phyloP scores from a whole-genome alignment of 1,140 invertebrate genomes.

The Zaprionus taronus region DNA sequence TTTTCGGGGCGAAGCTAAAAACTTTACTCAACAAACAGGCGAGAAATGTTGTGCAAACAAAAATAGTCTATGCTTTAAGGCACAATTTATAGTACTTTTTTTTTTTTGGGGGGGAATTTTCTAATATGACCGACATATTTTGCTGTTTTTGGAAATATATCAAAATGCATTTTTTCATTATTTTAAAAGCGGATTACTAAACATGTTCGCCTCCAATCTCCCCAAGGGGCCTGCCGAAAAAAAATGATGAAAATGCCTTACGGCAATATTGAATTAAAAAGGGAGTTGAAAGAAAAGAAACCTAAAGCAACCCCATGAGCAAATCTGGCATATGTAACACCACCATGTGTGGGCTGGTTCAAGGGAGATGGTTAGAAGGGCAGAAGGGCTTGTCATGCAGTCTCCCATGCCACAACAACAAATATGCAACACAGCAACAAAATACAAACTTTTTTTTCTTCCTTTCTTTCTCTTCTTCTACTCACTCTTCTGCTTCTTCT shows the following conservation, averaged over 20 bases:
- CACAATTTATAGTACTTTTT: conserved; percentile 35
- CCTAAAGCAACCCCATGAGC: conserved; percentile 16
- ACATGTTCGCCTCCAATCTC: conserved; percentile 8
- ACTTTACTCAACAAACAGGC: not conserved
- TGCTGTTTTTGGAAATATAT: conserved; percentile 22
- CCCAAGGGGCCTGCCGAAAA: conserved; percentile 33
- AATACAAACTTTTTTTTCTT: conserved; percentile 48
- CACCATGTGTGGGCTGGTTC: not conserved
- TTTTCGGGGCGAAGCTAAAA: not conserved
- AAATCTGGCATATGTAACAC: conserved; percentile 18
- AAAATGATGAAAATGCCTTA: conserved; percentile 51
- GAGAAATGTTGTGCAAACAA: not conserved
- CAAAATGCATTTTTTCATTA: conserved; percentile 62
- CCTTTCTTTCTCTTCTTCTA: not conserved
- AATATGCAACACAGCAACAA: conserved; percentile 78
- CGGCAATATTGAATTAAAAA: conserved; percentile 68
- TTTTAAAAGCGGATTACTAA: conserved; percentile 77
- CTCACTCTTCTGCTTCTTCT: not conserved
- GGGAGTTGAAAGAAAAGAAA: conserved; percentile 18
- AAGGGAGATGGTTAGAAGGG: not conserved
- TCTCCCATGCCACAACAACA: not conserved
- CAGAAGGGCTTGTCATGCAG: not conserved
- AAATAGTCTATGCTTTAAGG: conserved; percentile 40
- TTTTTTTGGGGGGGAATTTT: not conserved
- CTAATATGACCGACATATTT: conserved; percentile 29